Base-by-base conservation (phyloP, 2,888 invertebrate genomes). In the Morinoia aosen region DNA sequence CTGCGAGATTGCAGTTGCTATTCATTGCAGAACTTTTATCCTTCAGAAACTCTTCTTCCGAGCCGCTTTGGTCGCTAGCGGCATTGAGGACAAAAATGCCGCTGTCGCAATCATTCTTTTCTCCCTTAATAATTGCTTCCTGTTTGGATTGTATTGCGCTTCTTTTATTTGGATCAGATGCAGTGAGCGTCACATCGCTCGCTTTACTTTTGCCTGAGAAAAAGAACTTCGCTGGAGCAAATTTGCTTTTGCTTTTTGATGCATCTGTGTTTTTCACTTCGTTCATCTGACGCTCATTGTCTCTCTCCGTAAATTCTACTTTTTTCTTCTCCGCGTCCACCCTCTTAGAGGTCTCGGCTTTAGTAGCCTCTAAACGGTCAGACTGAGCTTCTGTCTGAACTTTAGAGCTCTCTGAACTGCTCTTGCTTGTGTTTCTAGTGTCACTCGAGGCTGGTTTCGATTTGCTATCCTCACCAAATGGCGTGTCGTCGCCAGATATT, bases 51-150 rank as follows among this genome's bases (percentile, higher is more conserved):
- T 57, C 93, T 57, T 93, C 93, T 12, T 56, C 57, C 12, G 57
- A 56, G n/a, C 57, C 93, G 33, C 57, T 56, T 33, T n/a, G 93
- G 93, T 93, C 93, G 56, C 93, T 57, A 33, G 93, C 57, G n/a
- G 57, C 93, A 57, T 93, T 93, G 57, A 93, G 57, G n/a, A 93
- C 93, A 39, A 19, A 57, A 93, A 57, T 57, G 11, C 93, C 93
- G 56, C 57, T 93, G 93, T 93, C 93, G 11, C 48, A 11, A 93
- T 93, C 57, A 57, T 57, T 56, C 19, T 57, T 93, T 93, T 93
- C 93, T 25, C 56, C 93, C 48, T 57, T 57, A 25, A 19, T 12
- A 25, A 19, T 93, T 12, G 19, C n/a, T 10, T 56, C 56, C 25
- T 93, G 39, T 93, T 93, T 90, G 39, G 40, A 90, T 40, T 8